Evolutionary conservation across 92 coral and sea anemone genomes (phyloP).

Genomic region (Desmophyllum pertusum): DNA sequence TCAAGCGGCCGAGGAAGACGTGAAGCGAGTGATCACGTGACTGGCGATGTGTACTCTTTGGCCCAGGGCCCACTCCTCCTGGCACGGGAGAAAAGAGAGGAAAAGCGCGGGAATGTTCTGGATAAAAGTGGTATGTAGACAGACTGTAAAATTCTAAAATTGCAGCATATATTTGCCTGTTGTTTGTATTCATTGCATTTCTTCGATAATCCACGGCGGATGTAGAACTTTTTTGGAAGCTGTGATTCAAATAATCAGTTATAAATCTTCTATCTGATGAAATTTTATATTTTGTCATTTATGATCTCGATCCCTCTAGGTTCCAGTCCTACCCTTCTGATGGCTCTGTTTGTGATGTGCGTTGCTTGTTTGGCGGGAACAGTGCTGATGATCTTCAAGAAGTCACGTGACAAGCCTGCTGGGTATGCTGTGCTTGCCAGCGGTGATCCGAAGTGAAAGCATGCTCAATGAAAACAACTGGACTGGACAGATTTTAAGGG

Average conservation of each 20-base stretch:
- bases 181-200: too few species aligned
- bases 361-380: background rate
- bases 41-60: constrained; percentile 2
- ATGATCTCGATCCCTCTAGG: background rate
- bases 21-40: constrained; percentile 16
- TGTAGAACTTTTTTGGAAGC: too few species aligned
- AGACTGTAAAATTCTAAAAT: background rate
- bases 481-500: background rate
- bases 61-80: constrained; percentile 32
- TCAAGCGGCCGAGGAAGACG: constrained; percentile 45
- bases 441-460: background rate
- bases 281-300: background rate
- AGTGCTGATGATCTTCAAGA: background rate
- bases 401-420: background rate
- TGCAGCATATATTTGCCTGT: too few species aligned
- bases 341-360: background rate
- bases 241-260: too few species aligned
- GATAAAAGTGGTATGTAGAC: background rate
- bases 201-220: too few species aligned
- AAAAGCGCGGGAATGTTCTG: background rate
- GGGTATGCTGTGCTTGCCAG: background rate
- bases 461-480: background rate
- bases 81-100: constrained; percentile 3
- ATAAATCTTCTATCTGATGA: background rate
- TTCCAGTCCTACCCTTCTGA: background rate